These are phyloP conservation scores for Drosophila sordidapex DNA, from an alignment of 2,888 invertebrate species.

Conservation along the genomic window DNA sequence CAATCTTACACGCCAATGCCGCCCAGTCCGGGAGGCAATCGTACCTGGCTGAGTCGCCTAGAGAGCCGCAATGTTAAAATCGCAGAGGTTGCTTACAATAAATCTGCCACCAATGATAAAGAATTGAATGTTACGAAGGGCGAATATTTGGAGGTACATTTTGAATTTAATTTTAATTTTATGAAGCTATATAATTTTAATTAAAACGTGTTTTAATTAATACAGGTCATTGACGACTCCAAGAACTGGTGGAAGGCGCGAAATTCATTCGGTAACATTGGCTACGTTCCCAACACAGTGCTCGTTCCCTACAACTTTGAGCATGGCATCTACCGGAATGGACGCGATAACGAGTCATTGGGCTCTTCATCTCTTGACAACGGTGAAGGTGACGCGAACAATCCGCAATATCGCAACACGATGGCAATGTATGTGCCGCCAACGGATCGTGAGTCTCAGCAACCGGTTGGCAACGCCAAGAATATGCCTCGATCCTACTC, in stretches of 20 bases:
- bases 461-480: conserved; percentile 49
- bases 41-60: conserved; percentile 89
- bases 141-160: conserved; percentile 95
- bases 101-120: conserved; percentile 98
- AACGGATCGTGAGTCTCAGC: conserved; percentile 69
- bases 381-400: conserved; percentile 52
- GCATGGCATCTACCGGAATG: conserved; percentile 43
- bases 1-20: conserved; percentile 41
- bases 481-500: conserved; percentile 76
- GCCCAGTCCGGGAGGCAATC: conserved; percentile 65
- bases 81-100: conserved; percentile 95
- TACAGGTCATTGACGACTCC: conserved; percentile 95
- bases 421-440: conserved; percentile 61
- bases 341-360: conserved; percentile 78
- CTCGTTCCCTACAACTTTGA: conserved; percentile 88
- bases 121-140: conserved; percentile 97
- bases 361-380: conserved; percentile 62
- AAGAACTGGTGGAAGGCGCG: conserved; percentile 99
- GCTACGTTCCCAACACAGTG: conserved; percentile 99
- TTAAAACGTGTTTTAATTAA: background rate
- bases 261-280: conserved; percentile 93
- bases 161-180: background rate
- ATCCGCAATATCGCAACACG: conserved; percentile 66
- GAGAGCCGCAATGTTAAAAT: conserved; percentile 89
- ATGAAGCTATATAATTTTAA: background rate